These are phyloP conservation scores for Sandelia bainsii DNA, from an alignment of 2,797 vertebrate species.

Conservation along the genomic window DNA sequence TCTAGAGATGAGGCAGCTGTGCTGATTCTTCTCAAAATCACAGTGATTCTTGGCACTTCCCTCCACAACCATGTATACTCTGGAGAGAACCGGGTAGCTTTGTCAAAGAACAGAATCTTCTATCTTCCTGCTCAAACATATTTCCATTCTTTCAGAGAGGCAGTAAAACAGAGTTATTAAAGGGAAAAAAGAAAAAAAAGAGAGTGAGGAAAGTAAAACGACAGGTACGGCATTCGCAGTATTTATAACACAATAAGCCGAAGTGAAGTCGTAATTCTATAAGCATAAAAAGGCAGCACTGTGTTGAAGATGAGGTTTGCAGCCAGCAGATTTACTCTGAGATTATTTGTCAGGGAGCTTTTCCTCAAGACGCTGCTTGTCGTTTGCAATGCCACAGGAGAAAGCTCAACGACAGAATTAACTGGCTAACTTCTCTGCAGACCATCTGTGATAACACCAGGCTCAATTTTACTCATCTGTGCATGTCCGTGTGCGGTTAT, in stretches of 20 bases:
- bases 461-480: conserved; percentile 70
- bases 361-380: conserved; percentile 53
- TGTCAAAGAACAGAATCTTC: conserved; percentile 77
- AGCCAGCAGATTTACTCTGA: conserved; percentile 54
- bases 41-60: conserved; percentile 68
- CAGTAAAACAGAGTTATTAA: conserved; percentile 56
- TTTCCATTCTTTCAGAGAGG: conserved; percentile 63
- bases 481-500: conserved; percentile 23
- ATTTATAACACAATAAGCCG: conserved; percentile 66
- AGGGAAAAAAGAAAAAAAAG: conserved; percentile 24
- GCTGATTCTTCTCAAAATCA: conserved; percentile 64
- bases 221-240: conserved; percentile 30
- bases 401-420: conserved; percentile 67
- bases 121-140: conserved; percentile 66
- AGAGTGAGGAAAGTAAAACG: conserved; percentile 23
- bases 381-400: conserved; percentile 48
- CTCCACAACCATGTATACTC: conserved; percentile 67
- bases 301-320: conserved; percentile 50
- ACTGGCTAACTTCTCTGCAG: conserved; percentile 66
- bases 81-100: conserved; percentile 72
- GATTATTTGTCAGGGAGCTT: conserved; percentile 54
- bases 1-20: conserved; percentile 59
- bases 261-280: conserved; percentile 66
- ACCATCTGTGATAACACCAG: conserved; percentile 77
- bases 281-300: conserved; percentile 49